These are phyloP conservation scores for Halcyon senegalensis DNA, from an alignment of 2,113 vertebrate species.

Conservation along the genomic window DNA sequence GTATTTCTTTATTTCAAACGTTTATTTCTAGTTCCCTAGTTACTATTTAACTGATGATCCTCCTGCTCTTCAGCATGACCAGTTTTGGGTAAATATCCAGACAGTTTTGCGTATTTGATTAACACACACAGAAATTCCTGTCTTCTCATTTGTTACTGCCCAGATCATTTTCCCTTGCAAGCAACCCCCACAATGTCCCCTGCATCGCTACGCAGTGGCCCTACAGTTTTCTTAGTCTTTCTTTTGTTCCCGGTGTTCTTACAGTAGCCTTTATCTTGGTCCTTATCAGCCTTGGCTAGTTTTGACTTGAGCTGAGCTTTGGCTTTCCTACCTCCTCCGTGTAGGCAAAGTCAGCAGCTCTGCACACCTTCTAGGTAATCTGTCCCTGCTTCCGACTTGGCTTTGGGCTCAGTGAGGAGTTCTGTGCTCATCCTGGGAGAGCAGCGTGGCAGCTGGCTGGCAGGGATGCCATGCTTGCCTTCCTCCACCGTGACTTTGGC, in stretches of 20 bases:
- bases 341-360: background rate
- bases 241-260: background rate
- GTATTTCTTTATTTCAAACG: background rate
- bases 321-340: background rate
- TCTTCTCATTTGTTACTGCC: background rate
- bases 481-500: background rate
- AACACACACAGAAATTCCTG: background rate
- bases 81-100: background rate
- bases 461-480: background rate
- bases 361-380: background rate
- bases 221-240: background rate
- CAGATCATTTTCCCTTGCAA: background rate
- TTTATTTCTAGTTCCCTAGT: background rate
- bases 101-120: background rate
- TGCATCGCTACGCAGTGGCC: background rate
- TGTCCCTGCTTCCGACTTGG: background rate
- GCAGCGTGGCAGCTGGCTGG: background rate
- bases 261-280: background rate
- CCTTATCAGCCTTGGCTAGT: background rate
- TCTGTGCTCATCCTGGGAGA: background rate
- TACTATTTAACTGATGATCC: background rate
- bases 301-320: background rate
- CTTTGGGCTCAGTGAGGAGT: background rate
- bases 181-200: no score
- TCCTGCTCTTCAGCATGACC: background rate